Base-by-base conservation (phyloP, 2,888 invertebrate species). In the Zaprionus lineosus region DNA sequence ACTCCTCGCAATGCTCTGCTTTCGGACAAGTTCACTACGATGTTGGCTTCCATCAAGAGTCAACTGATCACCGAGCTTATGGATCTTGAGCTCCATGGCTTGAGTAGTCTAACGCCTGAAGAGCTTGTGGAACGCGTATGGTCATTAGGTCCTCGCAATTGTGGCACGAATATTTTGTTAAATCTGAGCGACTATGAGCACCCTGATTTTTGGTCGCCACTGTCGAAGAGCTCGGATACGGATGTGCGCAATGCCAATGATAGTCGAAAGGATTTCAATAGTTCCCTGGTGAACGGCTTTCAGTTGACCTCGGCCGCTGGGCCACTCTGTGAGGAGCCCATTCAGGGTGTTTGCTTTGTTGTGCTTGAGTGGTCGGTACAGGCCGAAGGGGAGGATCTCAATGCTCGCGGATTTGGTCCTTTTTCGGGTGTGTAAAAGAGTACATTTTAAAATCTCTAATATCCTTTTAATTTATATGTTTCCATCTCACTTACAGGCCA, bases 281-380 rank as follows among this genome's bases (percentile, higher is more conserved):
- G 94, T 86, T 94, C 94, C 88, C 94, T 97, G 87, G 92, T 96
- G 2, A 96, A 95, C 90, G 97, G 96, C 5, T 94, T 97, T 90
- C 95, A 97, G 92, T 90, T 97, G 89, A 95, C 96, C 3, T 93
- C 97, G 16, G 90, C 95, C 47, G 94, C 96, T 31, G 99, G 99
- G 0, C 99, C 99, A 0, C 89, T 99, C 34, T 99, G 99, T 90
- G 98, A 98, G 83, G 99, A 99, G 87, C 98, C 98, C 1, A 94
- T 99, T 94, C 95, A 95, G 91, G 98, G 98, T 1, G 97, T 98
- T 0, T 96, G 95, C 11, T 98, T 98, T 90, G 91, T 96, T 47
- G 92, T 99, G 1, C 95, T 96, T 78, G 94, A 96, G 72, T 98
- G 97, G 95, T 91, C 91, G 0, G 88, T 94, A 28, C 91, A 91